Percentiles rank a stretch among this genome's conserved stretches.
phyloP scores from a whole-genome alignment of 1,140 invertebrate genomes.

The Cotesia chilonis region DNA sequence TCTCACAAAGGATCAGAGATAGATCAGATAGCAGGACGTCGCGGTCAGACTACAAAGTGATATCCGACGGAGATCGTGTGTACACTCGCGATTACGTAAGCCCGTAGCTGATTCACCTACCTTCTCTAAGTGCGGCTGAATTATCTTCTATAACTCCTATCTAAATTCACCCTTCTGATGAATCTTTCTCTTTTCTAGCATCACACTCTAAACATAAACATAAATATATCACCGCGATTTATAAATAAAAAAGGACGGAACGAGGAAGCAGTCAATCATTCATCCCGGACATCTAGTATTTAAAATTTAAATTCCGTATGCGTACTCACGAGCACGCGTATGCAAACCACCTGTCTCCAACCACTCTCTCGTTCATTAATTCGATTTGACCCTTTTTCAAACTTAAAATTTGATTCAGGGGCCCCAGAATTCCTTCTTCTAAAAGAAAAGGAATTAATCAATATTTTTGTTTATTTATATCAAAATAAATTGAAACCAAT shows the following conservation, averaged over 20 bases:
- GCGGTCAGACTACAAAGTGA: slow-evolving; percentile 58
- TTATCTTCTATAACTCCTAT: too few relatives aligned
- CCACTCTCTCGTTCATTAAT: slow-evolving; percentile 6
- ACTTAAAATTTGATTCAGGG: too few relatives aligned
- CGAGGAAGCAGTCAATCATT: slow-evolving; percentile 11
- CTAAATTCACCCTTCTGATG: too few relatives aligned
- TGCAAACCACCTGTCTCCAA: slow-evolving; percentile 47
- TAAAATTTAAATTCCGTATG: slow-evolving; percentile 50
- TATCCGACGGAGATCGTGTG: slow-evolving; percentile 55
- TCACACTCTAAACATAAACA: neutral
- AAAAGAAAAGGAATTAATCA: too few relatives aligned
- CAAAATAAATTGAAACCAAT: too few relatives aligned
- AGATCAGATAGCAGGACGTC: slow-evolving; percentile 53
- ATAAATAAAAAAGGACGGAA: neutral
- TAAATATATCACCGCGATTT: neutral
- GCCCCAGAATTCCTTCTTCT: too few relatives aligned
- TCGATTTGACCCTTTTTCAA: neutral
- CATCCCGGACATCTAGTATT: neutral
- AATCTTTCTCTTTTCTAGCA: too few relatives aligned
- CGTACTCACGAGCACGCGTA: slow-evolving; percentile 42
- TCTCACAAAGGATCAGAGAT: slow-evolving; percentile 50
- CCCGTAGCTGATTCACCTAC: slow-evolving; percentile 38
- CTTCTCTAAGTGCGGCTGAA: neutral
- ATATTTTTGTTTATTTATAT: too few relatives aligned
- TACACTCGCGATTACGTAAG: slow-evolving; percentile 54